phyloP scores from a whole-genome alignment of 2,888 invertebrate genomes.

The Harpalus rubripes region DNA sequence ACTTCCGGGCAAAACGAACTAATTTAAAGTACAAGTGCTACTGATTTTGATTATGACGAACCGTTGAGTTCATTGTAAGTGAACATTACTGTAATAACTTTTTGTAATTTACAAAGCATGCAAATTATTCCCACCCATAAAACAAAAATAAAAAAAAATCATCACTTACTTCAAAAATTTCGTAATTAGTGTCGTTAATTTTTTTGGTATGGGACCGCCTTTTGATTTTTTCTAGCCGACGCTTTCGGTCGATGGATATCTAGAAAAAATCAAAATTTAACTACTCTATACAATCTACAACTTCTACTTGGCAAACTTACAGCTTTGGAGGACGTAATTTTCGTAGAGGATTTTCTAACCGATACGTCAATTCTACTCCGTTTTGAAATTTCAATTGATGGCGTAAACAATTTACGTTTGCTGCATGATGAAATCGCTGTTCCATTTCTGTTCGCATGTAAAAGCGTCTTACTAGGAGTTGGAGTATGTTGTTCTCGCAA shows the following conservation, averaged over 20 bases:
- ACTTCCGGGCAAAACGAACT: no score
- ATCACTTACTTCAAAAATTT: constrained; percentile 48
- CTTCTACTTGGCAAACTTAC: constrained; percentile 5
- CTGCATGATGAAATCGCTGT: constrained; percentile 18
- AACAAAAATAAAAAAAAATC: neutral
- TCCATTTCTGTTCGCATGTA: constrained; percentile 53
- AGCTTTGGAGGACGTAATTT: neutral
- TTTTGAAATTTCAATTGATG: constrained; percentile 22
- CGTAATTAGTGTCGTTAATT: constrained; percentile 50
- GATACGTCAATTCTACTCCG: constrained; percentile 38
- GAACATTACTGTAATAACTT: no score
- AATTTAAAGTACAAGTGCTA: no score
- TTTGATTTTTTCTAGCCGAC: constrained; percentile 47
- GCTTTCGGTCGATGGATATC: constrained; percentile 37
- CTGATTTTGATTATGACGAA: no score
- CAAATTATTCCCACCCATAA: neutral
- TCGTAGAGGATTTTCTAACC: neutral
- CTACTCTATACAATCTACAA: neutral
- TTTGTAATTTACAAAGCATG: no score
- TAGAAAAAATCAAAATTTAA: constrained; percentile 45
- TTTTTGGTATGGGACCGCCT: constrained; percentile 31
- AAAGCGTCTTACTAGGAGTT: constrained; percentile 68
- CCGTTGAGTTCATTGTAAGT: no score
- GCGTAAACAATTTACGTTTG: constrained; percentile 56
- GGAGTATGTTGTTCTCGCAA: constrained; percentile 70